Evolutionary conservation across 2,797 vertebrate species (phyloP), one percentile per base, ranked within the genome.

Genomic region (Pteronotus mesoamericanus): DNA sequence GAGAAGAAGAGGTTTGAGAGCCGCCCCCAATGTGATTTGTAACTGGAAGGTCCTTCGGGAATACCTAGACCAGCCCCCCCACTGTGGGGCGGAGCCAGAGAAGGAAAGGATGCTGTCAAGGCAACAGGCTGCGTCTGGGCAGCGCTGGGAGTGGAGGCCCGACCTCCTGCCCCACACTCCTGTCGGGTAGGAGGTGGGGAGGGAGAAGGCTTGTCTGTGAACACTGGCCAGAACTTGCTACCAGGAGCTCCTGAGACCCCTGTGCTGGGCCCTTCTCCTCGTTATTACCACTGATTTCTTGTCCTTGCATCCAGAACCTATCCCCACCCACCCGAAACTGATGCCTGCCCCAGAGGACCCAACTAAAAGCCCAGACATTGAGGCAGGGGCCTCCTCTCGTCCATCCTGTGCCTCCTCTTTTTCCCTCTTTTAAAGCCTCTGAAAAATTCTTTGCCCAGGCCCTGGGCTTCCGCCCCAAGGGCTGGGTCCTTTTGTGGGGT

Each of bases 51-150:
- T 53, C 68, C 88, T 82, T 75, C n/a, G 68, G 51, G 55, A 80
- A 21, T 29, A 32, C 44, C 39, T 55, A n/a, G 12, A 46, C 18
- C 64, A 74, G 11, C 10, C 83, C 7, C 86, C 21, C 24, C 16
- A 21, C 24, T 19, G 22, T 6, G 26, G 24, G 55, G 75, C 42
- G 15, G 29, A 57, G 37, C 46, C 29, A 77, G 78, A 46, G 42
- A 71, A 55, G 42, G 46, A 44, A 61, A 61, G 1, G 15, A 12
- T 6, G 12, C 5, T 64, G 34, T 9, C 29, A 11, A 84, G 72
- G 10, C 16, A 15, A 29, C 18, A 22, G 0, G 0, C 4, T 12
- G 10, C 32, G 37, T 18, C 59, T 22, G 26, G 42, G 44, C 18
- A 34, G 19, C 0, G 0, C 79, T 72, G 46, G 37, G 22, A 21